A percentile compares a stretch with the other conserved stretches of the same genome.
These are phyloP conservation scores for Embidobia sp. DNA, from an alignment of 2,888 invertebrate genomes.

Conservation along the genomic window DNA sequence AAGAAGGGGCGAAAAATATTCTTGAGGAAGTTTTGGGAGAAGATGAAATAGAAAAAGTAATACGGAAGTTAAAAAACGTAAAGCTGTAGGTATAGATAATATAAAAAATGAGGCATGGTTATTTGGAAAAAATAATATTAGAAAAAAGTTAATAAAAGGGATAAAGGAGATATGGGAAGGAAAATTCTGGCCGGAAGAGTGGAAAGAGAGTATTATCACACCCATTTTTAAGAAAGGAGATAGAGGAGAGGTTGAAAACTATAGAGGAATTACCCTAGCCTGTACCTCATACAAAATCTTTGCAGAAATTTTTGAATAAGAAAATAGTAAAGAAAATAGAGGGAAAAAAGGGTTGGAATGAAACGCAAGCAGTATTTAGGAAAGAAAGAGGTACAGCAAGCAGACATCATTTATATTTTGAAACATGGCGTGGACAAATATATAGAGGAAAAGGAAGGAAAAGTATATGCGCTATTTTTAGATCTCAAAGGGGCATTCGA, in stretches of 20 bases:
- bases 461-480: conserved; percentile 5
- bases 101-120: conserved; percentile 12
- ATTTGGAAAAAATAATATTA: background rate
- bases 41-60: background rate
- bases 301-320: conserved; percentile 5
- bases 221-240: background rate
- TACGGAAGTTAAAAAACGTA: background rate
- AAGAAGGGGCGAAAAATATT: background rate
- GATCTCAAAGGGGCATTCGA: conserved; percentile 24
- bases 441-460: background rate
- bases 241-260: background rate
- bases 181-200: background rate
- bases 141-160: background rate
- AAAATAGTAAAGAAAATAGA: conserved; percentile 5
- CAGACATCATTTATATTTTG: conserved; percentile 13
- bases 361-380: conserved; percentile 19
- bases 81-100: background rate
- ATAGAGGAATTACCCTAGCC: background rate
- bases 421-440: background rate
- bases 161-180: conserved; percentile 1
- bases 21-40: background rate
- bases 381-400: conserved; percentile 17
- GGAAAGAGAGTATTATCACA: background rate
- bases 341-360: background rate
- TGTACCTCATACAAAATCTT: conserved; percentile 23